Percentiles rank a stretch among this genome's conserved stretches.
phyloP scores from a whole-genome alignment of 2,888 invertebrate genomes.

The Cecidostiba fungosa region DNA sequence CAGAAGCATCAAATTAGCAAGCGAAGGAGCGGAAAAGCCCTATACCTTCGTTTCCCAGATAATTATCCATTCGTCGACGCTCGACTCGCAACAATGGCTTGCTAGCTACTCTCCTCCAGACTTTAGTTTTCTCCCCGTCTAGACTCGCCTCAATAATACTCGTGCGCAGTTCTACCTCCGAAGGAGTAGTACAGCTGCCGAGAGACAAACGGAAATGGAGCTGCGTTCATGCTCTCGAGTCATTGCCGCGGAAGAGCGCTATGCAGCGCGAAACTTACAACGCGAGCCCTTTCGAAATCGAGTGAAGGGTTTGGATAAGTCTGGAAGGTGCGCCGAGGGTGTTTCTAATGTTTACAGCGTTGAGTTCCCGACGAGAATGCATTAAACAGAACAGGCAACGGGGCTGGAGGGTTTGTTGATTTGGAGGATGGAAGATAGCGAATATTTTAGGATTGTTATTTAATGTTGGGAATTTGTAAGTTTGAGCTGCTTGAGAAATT shows the following conservation, averaged over 20 bases:
- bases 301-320: slow-evolving; percentile 20
- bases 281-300: neutral
- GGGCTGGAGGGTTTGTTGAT: neutral
- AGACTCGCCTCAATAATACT: neutral
- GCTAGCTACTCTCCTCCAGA: neutral
- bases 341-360: slow-evolving; percentile 26
- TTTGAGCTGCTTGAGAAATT: no score
- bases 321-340: slow-evolving; percentile 17
- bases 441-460: neutral
- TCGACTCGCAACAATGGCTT: slow-evolving; percentile 37
- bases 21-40: neutral
- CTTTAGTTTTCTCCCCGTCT: neutral
- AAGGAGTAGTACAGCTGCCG: neutral
- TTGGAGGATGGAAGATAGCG: neutral
- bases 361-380: neutral
- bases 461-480: neutral
- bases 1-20: slow-evolving; percentile 14
- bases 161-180: neutral
- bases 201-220: slow-evolving; percentile 47
- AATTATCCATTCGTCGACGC: slow-evolving; percentile 41
- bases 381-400: slow-evolving; percentile 15
- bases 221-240: slow-evolving; percentile 28
- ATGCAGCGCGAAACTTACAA: slow-evolving; percentile 20
- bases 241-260: slow-evolving; percentile 3
- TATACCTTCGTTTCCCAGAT: neutral